Percentiles rank a stretch among this genome's conserved stretches.
These are phyloP conservation scores for Spongia lamella DNA, from an alignment of 37 sponge, comb jelly and placozoan species.

Conservation along the genomic window DNA sequence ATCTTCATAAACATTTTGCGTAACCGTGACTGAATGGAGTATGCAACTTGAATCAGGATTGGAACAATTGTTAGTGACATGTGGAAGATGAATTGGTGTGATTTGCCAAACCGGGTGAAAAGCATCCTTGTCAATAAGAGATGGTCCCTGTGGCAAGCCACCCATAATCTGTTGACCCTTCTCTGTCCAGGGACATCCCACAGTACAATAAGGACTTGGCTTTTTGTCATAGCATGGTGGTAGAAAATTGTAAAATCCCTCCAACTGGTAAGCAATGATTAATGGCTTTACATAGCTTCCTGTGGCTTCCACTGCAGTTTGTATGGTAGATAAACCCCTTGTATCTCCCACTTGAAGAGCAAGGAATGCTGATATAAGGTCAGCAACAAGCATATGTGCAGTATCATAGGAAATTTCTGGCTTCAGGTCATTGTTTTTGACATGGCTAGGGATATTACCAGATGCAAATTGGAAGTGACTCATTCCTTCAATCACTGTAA, in stretches of 20 bases:
- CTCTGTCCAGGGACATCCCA: slow-evolving; percentile 56
- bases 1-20: slow-evolving; percentile 57
- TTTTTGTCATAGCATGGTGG: slow-evolving; percentile 75
- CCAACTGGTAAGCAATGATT: slow-evolving; percentile 58
- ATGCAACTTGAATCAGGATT: slow-evolving; percentile 20
- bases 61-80: slow-evolving; percentile 68
- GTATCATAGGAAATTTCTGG: slow-evolving; percentile 63
- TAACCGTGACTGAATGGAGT: slow-evolving; percentile 42
- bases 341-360: slow-evolving; percentile 5
- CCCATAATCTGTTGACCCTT: slow-evolving; percentile 47
- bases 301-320: slow-evolving; percentile 11
- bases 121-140: slow-evolving; percentile 47
- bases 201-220: slow-evolving; percentile 46
- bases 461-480: slow-evolving; percentile 73
- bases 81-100: slow-evolving; percentile 69
- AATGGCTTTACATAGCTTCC: slow-evolving; percentile 56
- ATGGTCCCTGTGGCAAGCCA: slow-evolving; percentile 24
- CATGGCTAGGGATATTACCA: slow-evolving; percentile 33
- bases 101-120: slow-evolving; percentile 80
- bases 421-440: slow-evolving; percentile 59
- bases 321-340: neutral
- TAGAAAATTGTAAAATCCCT: slow-evolving; percentile 72
- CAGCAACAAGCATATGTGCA: slow-evolving; percentile 53
- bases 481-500: slow-evolving; percentile 68
- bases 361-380: slow-evolving; percentile 36